Conservation (phyloP, 2,888 invertebrate genomes). For the Nomada hirtipes region DNA sequence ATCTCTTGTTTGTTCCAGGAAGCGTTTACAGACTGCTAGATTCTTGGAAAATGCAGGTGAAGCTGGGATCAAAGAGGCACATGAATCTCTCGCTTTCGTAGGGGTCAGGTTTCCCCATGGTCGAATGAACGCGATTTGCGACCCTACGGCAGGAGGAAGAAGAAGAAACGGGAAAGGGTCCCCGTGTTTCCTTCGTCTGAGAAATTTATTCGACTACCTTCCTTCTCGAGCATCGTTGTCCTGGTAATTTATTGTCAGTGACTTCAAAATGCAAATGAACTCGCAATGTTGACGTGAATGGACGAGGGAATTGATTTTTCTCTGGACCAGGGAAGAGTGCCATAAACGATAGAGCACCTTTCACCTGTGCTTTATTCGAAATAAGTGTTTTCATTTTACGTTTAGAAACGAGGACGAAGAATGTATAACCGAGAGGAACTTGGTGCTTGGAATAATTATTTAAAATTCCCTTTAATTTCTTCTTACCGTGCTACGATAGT, state of each 20-base stretch:
- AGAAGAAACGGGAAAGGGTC: conserved; percentile 20
- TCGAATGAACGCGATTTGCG: conserved; percentile 49
- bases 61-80: conserved; percentile 58
- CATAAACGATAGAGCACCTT: neutral
- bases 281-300: neutral
- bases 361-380: neutral
- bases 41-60: conserved; percentile 49
- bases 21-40: conserved; percentile 38
- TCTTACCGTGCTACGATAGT: no score
- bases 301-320: conserved; percentile 1
- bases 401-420: neutral
- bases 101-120: conserved; percentile 59
- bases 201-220: conserved; percentile 38
- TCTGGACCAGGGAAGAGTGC: neutral
- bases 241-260: conserved; percentile 25
- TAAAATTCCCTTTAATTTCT: no score
- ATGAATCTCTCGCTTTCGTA: conserved; percentile 56
- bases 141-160: neutral
- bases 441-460: no score
- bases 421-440: no score
- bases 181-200: conserved; percentile 12
- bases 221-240: neutral
- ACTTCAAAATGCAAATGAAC: conserved; percentile 20
- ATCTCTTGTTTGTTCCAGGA: conserved; percentile 31
- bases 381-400: neutral